A percentile compares a stretch with the other conserved stretches of the same genome.
Conservation (phyloP, 1,140 invertebrate genomes). For the Drosophila pseudoananassae region DNA sequence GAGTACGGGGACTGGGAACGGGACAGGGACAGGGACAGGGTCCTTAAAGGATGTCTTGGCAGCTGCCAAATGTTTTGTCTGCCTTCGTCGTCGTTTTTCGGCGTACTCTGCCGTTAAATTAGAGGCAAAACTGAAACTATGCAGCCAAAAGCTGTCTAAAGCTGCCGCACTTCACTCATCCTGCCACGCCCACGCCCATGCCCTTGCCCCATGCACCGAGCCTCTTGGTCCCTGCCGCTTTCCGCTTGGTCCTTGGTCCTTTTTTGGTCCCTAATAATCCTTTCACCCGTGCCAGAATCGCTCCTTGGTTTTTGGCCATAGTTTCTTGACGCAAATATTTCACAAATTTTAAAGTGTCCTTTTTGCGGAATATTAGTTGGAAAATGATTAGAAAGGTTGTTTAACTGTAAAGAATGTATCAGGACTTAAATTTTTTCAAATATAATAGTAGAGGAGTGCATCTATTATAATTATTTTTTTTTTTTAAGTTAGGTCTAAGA, state of each 20-base stretch:
- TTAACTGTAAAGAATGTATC: too few relatives aligned
- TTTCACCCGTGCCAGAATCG: not conserved
- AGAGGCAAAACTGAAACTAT: conserved; percentile 52
- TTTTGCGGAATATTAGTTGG: not conserved
- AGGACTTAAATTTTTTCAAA: too few relatives aligned
- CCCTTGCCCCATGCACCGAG: not conserved
- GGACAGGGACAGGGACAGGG: too few relatives aligned
- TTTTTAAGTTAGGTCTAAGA: too few relatives aligned
- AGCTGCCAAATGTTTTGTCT: conserved; percentile 73
- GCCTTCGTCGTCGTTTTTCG: conserved; percentile 26
- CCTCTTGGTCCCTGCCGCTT: too few relatives aligned
- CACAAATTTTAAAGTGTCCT: conserved; percentile 1
- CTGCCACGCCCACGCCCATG: not conserved
- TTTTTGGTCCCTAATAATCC: not conserved
- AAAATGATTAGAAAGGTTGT: not conserved
- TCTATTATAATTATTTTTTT: too few relatives aligned
- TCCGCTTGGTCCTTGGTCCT: not conserved
- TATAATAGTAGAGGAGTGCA: too few relatives aligned
- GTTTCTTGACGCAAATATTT: conserved; percentile 6
- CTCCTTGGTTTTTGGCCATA: not conserved
- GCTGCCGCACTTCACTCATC: conserved; percentile 46
- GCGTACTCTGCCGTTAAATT: conserved; percentile 74
- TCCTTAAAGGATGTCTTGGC: conserved; percentile 24
- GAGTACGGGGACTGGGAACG: not conserved
- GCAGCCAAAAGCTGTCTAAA: conserved; percentile 44